Evolutionary conservation across 2,113 vertebrate species (phyloP).

Genomic region (Nanorana parkeri): DNA sequence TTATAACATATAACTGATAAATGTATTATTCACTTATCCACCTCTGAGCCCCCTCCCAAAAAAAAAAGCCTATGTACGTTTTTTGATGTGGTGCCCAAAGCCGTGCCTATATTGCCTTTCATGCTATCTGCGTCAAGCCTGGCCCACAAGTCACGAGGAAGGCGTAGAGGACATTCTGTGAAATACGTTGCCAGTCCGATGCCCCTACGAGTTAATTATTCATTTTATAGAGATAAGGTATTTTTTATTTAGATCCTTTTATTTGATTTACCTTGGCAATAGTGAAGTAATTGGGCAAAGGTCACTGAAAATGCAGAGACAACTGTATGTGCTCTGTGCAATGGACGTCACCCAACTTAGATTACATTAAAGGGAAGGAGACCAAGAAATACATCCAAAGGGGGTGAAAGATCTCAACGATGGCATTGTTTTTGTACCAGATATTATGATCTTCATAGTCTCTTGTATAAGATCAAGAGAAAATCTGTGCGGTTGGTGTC

Average conservation of each 20-base stretch:
- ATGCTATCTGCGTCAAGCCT: no score
- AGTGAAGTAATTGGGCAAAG: slow-evolving; percentile 28
- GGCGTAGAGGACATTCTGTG: not conserved
- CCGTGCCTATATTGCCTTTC: no score
- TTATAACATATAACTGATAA: no score
- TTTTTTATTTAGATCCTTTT: slow-evolving; percentile 47
- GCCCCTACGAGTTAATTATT: slow-evolving; percentile 35
- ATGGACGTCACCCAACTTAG: not conserved
- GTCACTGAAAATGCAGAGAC: slow-evolving; percentile 20
- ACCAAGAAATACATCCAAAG: not conserved
- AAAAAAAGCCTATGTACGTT: no score
- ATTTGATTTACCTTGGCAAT: slow-evolving; percentile 39
- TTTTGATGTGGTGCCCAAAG: no score
- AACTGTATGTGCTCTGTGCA: slow-evolving; percentile 23
- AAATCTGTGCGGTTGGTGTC: not conserved
- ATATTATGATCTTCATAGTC: not conserved
- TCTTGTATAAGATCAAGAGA: not conserved
- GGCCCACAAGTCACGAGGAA: no score
- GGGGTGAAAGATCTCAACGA: not conserved
- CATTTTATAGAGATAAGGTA: slow-evolving; percentile 40
- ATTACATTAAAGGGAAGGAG: slow-evolving; percentile 6
- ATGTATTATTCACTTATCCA: no score
- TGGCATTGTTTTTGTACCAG: not conserved
- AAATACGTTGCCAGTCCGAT: not conserved
- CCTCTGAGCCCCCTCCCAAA: no score